Evolutionary conservation across 2,797 vertebrate genomes (phyloP), one percentile per base, ranked within the genome.

Genomic region (Sternarchorhynchus goeldii): DNA sequence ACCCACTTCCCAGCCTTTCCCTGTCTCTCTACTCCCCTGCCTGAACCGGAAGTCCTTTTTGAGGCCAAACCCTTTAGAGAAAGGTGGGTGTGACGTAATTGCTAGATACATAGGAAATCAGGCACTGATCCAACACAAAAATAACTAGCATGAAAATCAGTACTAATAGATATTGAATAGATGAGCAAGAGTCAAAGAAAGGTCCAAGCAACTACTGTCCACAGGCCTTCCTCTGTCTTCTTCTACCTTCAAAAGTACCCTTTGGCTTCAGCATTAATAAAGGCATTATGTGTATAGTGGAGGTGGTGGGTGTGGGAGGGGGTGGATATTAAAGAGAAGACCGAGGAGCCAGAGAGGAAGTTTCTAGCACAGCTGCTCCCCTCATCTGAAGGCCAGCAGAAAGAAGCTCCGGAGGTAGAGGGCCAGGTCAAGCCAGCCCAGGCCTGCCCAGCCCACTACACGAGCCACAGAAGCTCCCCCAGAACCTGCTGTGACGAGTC

Each of bases 311-410:
- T 14, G 17, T 21, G 32, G 0, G 10, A 50, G 3, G 32, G 21
- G 32, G 6, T 20, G 21, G 10, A 73, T 45, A 32, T 73, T 10
- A 16, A 25, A 71, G 5, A 55, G 2, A 76, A 55, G 39, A 34
- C 50, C 12, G 17, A 7, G 34, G 65, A 12, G 76, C 66, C 62
- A 20, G 56, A 45, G 72, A 41, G 73, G 62, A 77, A 45, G 29
- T 57, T 70, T 57, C 34, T 53, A 50, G 57, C 64, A 72, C 83
- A 84, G 78, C 76, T 79, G 83, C 41, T 85, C 53, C 31, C 41
- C 79, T 82, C 77, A 78, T 84, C 45, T 77, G 55, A 69, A 77
- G 50, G 69, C 45, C 60, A 58, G 57, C 14, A 65, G 25, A 7
- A 66, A 25, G 36, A 75, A 75, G 60, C 57, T 80, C 74, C 70